Conservation (phyloP, 2,888 invertebrate species). For the Agonopterix heracliana region DNA sequence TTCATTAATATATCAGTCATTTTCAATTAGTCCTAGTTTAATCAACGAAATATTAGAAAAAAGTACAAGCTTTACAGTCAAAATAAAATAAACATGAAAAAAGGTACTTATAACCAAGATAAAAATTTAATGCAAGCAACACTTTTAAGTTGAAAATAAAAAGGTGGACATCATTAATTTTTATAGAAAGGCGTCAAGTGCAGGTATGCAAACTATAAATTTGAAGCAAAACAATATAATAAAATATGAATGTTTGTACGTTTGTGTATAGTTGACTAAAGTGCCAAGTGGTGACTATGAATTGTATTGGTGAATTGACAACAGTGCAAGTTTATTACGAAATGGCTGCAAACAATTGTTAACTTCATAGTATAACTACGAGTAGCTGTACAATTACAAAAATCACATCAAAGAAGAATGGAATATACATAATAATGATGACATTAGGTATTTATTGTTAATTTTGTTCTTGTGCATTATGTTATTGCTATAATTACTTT, state of each 20-base stretch:
- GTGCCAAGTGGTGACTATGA: no score
- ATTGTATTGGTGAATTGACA: no score
- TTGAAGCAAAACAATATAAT: not conserved
- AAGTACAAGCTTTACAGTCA: slow-evolving; percentile 3
- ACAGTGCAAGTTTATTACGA: no score
- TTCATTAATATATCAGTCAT: slow-evolving; percentile 19
- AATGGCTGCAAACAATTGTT: no score
- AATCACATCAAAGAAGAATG: no score
- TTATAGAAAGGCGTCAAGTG: not conserved
- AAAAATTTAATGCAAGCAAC: not conserved
- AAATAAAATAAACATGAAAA: slow-evolving; percentile 4
- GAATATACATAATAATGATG: no score
- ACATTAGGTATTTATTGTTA: no score
- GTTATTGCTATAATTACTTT: no score
- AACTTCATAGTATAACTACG: no score
- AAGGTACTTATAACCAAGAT: not conserved
- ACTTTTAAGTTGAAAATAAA: not conserved
- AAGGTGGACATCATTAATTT: not conserved
- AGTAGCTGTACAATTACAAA: no score
- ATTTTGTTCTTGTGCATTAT: no score
- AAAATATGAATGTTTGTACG: not conserved
- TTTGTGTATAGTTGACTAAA: no score
- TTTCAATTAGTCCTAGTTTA: slow-evolving; percentile 7
- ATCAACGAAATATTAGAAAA: slow-evolving; percentile 10
- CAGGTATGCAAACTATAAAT: not conserved